Conservation (phyloP, 1,140 invertebrate species). For the Hyposmocoma kahamanoa region DNA sequence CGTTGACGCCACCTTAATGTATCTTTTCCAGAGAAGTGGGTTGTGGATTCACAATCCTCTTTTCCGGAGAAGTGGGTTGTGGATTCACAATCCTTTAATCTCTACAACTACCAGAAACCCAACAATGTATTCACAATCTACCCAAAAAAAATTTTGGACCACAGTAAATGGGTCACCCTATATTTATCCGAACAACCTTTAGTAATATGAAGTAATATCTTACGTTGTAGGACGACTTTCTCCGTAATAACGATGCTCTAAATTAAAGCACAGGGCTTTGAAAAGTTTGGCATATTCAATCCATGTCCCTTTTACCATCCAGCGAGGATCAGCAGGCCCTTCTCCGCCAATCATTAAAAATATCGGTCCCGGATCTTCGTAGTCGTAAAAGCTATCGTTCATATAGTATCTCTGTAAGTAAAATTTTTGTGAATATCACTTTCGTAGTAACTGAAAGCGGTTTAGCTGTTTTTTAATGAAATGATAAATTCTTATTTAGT, state of each 20-base stretch:
- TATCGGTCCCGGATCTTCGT: slow-evolving; percentile 80
- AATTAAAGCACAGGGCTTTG: slow-evolving; percentile 87
- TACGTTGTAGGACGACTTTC: slow-evolving; percentile 88
- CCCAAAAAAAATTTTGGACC: no score
- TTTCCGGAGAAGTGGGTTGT: no score
- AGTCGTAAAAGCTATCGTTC: slow-evolving; percentile 81
- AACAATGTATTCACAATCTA: no score
- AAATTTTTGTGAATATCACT: slow-evolving; percentile 15
- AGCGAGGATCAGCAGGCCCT: slow-evolving; percentile 79
- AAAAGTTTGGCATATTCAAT: slow-evolving; percentile 87
- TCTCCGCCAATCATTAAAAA: slow-evolving; percentile 94
- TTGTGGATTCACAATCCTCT: no score
- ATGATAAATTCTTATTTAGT: background rate
- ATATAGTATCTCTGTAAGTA: slow-evolving; percentile 83
- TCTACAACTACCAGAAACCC: no score
- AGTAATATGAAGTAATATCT: no score
- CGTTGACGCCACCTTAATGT: no score
- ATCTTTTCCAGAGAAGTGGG: no score
- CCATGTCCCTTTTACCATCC: slow-evolving; percentile 91
- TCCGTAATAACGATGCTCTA: slow-evolving; percentile 97
- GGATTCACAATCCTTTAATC: no score
- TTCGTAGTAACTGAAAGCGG: background rate
- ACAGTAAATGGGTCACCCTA: no score
- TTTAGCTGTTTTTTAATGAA: background rate
- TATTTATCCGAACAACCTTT: no score